Percentiles rank a stretch among this genome's conserved stretches.
Conservation (phyloP, 2,113 vertebrate species). For the Sapayoa aenigma region DNA sequence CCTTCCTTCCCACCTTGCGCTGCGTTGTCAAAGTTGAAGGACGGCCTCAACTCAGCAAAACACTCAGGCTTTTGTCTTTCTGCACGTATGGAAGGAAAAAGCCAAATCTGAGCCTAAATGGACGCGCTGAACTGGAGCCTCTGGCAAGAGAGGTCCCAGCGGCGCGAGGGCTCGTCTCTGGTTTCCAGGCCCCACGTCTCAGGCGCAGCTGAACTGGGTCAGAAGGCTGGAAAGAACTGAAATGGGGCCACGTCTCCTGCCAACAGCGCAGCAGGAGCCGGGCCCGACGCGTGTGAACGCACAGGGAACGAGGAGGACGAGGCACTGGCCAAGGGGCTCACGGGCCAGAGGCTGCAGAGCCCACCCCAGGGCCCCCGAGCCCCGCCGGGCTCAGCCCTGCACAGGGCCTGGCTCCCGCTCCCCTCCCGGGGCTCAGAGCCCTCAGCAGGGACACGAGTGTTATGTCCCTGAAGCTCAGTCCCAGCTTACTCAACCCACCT, state of each 20-base stretch:
- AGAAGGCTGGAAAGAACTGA: neutral
- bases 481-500: conserved; percentile 47
- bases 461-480: conserved; percentile 14
- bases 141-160: neutral
- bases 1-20: neutral
- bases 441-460: neutral
- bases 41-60: neutral
- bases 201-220: neutral
- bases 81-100: neutral
- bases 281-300: fast-evolving
- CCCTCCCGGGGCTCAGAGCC: fast-evolving
- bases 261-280: neutral
- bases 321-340: neutral
- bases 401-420: neutral
- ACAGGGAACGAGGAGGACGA: neutral
- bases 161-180: neutral
- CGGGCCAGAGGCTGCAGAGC: neutral
- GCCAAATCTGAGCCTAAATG: neutral
- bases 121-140: neutral
- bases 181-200: neutral
- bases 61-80: neutral
- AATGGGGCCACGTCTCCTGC: neutral
- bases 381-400: neutral
- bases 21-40: neutral
- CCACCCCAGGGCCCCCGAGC: neutral